phyloP scores from a whole-genome alignment of 2,797 vertebrate species.

The Dendrocincla tyrannina region DNA sequence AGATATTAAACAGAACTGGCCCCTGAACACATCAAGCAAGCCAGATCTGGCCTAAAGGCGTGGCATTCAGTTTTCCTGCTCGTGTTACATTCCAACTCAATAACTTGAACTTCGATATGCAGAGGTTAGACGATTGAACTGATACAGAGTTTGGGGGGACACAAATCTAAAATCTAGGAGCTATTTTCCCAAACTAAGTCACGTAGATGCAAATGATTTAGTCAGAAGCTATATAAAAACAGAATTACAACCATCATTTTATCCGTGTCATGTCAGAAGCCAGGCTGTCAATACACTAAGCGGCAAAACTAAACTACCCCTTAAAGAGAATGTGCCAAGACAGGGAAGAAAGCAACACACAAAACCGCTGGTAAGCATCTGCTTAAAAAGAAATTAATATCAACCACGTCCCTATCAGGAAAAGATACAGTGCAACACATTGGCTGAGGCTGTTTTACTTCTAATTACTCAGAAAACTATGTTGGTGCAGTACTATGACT shows the following conservation, averaged over 20 bases:
- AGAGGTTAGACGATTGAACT: background rate
- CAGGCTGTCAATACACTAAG: background rate
- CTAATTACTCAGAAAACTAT: background rate
- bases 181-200: background rate
- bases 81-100: background rate
- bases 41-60: background rate
- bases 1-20: background rate
- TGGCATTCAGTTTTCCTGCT: background rate
- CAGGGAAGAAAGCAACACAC: background rate
- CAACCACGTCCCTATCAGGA: conserved; percentile 24
- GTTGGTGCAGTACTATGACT: background rate
- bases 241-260: background rate
- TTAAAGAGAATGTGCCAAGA: background rate
- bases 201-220: background rate
- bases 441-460: background rate
- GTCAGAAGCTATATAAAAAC: background rate
- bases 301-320: background rate
- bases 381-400: background rate
- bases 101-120: background rate
- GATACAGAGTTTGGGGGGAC: background rate
- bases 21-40: background rate
- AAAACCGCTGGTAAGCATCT: background rate
- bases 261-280: background rate
- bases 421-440: conserved; percentile 3
- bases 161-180: background rate